These are phyloP conservation scores for Sycophila texana DNA, from an alignment of 2,888 invertebrate species.

Conservation along the genomic window DNA sequence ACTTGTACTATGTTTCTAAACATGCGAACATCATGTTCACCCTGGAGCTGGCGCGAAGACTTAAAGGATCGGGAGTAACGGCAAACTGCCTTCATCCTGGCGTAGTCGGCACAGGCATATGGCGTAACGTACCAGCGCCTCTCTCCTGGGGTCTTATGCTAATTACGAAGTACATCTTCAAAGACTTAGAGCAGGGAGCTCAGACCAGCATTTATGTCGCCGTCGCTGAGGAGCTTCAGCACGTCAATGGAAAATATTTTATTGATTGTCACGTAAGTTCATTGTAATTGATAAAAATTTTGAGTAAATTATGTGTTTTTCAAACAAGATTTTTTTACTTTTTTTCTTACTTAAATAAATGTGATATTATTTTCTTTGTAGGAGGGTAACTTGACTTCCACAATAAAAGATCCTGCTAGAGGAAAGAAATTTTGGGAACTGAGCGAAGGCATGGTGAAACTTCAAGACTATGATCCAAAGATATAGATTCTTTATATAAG, in stretches of 20 bases:
- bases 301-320: neutral
- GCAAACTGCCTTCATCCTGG: slow-evolving; percentile 93
- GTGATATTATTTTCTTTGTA: slow-evolving; percentile 60
- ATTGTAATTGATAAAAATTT: no score
- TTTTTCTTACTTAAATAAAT: neutral
- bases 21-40: slow-evolving; percentile 90
- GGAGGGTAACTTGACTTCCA: slow-evolving; percentile 80
- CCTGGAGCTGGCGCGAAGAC: slow-evolving; percentile 84
- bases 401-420: slow-evolving; percentile 82
- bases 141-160: slow-evolving; percentile 83
- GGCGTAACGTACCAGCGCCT: slow-evolving; percentile 87
- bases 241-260: slow-evolving; percentile 86
- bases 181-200: slow-evolving; percentile 86
- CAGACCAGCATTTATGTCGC: slow-evolving; percentile 88
- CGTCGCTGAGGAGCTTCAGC: slow-evolving; percentile 83
- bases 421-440: slow-evolving; percentile 91
- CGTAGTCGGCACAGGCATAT: slow-evolving; percentile 88
- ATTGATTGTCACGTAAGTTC: slow-evolving; percentile 82
- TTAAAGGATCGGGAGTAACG: slow-evolving; percentile 87
- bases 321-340: neutral
- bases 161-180: slow-evolving; percentile 84
- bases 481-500: slow-evolving; percentile 76
- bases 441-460: slow-evolving; percentile 84
- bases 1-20: slow-evolving; percentile 89
- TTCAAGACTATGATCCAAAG: slow-evolving; percentile 83